Conservation (phyloP, 2,797 vertebrate species). For the Rhodeus uyekii region DNA sequence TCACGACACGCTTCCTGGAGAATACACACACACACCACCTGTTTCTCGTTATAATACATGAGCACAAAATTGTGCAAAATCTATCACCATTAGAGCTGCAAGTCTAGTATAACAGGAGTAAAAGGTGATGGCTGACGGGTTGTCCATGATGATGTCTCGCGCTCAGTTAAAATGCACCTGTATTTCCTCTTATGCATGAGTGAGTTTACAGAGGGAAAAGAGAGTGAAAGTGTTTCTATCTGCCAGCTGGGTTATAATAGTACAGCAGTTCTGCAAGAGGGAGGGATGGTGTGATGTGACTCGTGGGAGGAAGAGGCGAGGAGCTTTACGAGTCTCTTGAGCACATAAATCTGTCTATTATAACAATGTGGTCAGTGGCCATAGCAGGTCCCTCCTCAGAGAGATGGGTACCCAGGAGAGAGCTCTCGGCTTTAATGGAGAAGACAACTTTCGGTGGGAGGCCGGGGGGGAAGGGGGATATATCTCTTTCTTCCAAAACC, state of each 20-base stretch:
- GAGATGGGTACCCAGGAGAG: conserved; percentile 37
- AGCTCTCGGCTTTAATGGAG: conserved; percentile 27
- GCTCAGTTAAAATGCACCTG: conserved; percentile 35
- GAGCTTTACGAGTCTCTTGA: conserved; percentile 43
- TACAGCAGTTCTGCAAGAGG: conserved; percentile 23
- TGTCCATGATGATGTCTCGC: background rate
- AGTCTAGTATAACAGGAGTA: background rate
- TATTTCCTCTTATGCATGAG: conserved; percentile 37
- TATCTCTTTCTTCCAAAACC: background rate
- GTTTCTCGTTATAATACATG: conserved; percentile 13
- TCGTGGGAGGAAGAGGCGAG: conserved; percentile 34
- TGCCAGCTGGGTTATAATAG: conserved; percentile 17
- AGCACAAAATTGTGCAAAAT: background rate
- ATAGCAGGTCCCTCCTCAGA: conserved; percentile 42
- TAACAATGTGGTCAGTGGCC: conserved; percentile 52
- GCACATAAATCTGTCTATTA: conserved; percentile 55
- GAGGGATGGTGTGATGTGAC: conserved; percentile 3
- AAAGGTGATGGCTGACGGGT: conserved; percentile 15
- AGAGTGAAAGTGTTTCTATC: conserved; percentile 16
- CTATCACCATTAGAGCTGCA: conserved; percentile 6
- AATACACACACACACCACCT: conserved; percentile 37
- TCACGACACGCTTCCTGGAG: background rate
- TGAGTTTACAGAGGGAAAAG: conserved; percentile 19
- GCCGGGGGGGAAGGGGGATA: conserved; percentile 28
- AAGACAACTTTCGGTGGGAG: too few species aligned